These are phyloP conservation scores for Bombus impatiens DNA, from an alignment of 1,140 invertebrate species.

Conservation along the genomic window DNA sequence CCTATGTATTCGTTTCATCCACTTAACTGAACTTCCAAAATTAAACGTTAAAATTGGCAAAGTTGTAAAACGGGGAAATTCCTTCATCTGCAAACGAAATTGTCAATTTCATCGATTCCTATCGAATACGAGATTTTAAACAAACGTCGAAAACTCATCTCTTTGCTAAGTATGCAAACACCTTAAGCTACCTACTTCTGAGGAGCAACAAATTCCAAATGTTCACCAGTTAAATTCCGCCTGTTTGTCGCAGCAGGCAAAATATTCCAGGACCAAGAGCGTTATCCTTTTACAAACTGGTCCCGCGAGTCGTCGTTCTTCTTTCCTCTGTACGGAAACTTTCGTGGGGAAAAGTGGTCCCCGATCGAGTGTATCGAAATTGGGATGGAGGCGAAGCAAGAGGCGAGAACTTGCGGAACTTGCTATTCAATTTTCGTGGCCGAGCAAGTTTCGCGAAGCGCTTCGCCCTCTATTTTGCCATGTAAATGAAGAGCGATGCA, in stretches of 20 bases:
- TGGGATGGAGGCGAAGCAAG: background rate
- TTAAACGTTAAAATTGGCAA: background rate
- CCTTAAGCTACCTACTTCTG: background rate
- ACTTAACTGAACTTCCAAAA: no score
- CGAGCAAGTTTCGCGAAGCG: background rate
- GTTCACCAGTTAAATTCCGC: background rate
- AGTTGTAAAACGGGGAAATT: background rate
- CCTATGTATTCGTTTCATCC: background rate
- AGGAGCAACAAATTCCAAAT: background rate
- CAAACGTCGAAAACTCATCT: background rate
- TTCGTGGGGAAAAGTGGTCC: background rate
- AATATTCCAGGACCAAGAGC: no score
- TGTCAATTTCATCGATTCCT: background rate
- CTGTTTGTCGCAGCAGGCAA: background rate
- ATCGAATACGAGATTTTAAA: no score
- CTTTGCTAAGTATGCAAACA: background rate
- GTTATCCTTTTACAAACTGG: no score
- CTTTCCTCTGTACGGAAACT: background rate
- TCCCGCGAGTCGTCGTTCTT: no score
- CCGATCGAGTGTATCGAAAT: background rate
- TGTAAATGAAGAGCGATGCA: background rate
- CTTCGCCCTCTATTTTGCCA: background rate
- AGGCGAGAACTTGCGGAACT: background rate
- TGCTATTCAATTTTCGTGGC: conserved; percentile 7
- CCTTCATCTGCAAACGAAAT: no score